These are phyloP conservation scores for Erythrolamprus reginae DNA, from an alignment of 2,113 vertebrate species.

Conservation along the genomic window DNA sequence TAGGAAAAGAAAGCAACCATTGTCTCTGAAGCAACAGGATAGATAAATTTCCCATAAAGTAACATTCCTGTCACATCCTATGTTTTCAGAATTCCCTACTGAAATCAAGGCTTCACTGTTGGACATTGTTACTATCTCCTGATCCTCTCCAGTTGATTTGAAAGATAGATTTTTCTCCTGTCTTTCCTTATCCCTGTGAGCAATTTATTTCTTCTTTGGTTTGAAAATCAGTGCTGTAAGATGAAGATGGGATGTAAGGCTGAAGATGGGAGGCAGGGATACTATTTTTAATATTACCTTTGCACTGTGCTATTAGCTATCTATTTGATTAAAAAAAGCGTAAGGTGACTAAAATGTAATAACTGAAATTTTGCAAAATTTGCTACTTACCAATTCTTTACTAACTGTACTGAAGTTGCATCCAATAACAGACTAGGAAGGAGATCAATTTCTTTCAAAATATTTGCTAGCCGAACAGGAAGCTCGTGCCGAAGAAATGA, in stretches of 20 bases:
- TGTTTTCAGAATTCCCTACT: background rate
- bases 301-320: background rate
- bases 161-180: background rate
- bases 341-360: background rate
- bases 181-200: background rate
- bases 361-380: background rate
- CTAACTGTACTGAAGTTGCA: slow-evolving; percentile 88
- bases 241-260: background rate
- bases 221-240: background rate
- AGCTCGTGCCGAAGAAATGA: slow-evolving; percentile 92
- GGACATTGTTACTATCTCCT: background rate
- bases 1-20: background rate
- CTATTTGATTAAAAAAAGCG: background rate
- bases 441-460: slow-evolving; percentile 93
- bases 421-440: slow-evolving; percentile 85
- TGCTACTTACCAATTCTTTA: slow-evolving; percentile 86
- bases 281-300: background rate
- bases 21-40: background rate
- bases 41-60: background rate
- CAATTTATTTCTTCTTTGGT: background rate
- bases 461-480: slow-evolving; percentile 93
- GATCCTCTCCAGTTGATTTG: background rate
- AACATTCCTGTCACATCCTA: background rate
- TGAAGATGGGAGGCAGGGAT: background rate
- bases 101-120: background rate